Conservation (phyloP, 2,888 invertebrate species). For the Trachelus troglodyta region DNA sequence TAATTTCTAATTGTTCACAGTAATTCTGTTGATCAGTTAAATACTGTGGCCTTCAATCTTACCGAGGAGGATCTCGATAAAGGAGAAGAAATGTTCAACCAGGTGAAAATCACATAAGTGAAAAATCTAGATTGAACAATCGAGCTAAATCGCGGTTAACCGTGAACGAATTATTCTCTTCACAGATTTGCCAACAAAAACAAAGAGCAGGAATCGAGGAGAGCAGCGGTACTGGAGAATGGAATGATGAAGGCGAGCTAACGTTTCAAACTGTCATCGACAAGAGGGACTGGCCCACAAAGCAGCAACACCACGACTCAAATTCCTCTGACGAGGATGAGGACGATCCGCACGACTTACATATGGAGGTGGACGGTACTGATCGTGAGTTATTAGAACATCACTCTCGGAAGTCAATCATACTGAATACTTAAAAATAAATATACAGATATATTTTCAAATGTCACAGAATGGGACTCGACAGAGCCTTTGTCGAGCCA, state of each 20-base stretch:
- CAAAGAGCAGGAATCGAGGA: constrained; percentile 55
- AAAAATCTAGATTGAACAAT: background rate
- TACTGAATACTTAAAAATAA: background rate
- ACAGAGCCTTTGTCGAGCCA: constrained; percentile 38
- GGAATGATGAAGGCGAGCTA: constrained; percentile 67
- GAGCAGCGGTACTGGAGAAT: constrained; percentile 56
- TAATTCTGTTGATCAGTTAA: constrained; percentile 59
- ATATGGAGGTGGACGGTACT: constrained; percentile 65
- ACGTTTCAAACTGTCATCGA: constrained; percentile 68
- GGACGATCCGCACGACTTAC: constrained; percentile 61
- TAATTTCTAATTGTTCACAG: constrained; percentile 47
- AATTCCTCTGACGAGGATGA: constrained; percentile 68
- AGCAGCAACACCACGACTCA: constrained; percentile 54
- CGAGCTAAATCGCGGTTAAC: background rate
- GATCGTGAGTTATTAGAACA: constrained; percentile 64
- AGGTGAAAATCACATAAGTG: constrained; percentile 62
- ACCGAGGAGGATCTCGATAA: constrained; percentile 67
- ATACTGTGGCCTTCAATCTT: constrained; percentile 65
- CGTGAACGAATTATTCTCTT: constrained; percentile 3
- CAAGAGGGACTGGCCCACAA: constrained; percentile 62
- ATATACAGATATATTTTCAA: background rate
- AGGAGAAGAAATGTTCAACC: constrained; percentile 73
- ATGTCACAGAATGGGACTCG: constrained; percentile 49
- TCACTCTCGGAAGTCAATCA: background rate
- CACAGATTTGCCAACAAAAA: constrained; percentile 55